Evolutionary conservation across 1,140 invertebrate species (phyloP), one percentile per base, ranked within the genome.

Genomic region (Scaptomyza pallida): DNA sequence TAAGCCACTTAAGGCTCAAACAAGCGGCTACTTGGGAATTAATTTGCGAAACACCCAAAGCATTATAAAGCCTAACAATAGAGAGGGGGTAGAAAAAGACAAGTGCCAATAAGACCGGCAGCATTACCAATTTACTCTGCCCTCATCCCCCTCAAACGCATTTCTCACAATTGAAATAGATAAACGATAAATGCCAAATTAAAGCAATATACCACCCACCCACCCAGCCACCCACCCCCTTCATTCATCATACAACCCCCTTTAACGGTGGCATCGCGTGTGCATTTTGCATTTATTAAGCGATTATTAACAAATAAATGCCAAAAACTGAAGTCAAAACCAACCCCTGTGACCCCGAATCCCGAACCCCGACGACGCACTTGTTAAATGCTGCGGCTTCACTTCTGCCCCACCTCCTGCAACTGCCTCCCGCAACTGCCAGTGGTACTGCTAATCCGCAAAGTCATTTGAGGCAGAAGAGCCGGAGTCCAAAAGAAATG

Each of bases 231-330:
- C 45, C 9, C 21, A 1, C 4, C 26, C 30, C 8, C 8, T 21
- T 5, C 45, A 16, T 21, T 44, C 5, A 6, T 8, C 5, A 9
- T 10, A 21, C 8, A 5, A 19, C 55, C 35, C 56, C 44, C 65
- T 48, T 23, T 17, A n/a, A 17, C 44, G 33, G 52, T 45, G 9
- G 21, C 37, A 21, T 64, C 63, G 75, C 72, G 72, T 86, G 78
- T 89, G 82, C 78, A 88, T 75, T 88, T 88, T 88, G 80, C 83
- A 89, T 90, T 90, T 90, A 90, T 90, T 90, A 90, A 90, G 89
- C 89, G 89, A 90, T 90, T 90, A 90, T 89, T 89, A 89, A 89
- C 86, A 78, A 75, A 85, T 85, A 85, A 85, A 80, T 33, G 67
- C 50, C 67, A 33, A 50, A 41, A 50, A 23, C 33, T 56, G 50